Evolutionary conservation across 2,113 vertebrate genomes (phyloP).

Genomic region (Embiotoca jacksoni): DNA sequence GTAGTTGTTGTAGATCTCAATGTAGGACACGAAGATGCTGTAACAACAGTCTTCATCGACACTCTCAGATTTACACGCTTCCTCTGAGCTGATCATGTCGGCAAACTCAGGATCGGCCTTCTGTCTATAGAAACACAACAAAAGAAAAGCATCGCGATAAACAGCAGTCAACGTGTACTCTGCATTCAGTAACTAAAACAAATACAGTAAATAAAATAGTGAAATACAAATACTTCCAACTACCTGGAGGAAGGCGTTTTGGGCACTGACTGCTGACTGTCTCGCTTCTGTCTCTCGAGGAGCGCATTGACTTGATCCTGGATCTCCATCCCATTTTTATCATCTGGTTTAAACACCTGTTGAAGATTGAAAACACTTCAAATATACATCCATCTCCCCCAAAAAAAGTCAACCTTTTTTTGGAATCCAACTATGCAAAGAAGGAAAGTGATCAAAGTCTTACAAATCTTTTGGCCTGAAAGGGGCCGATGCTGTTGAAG

Average conservation of each 20-base stretch:
- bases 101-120: conserved; percentile 93
- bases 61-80: conserved; percentile 87
- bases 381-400: background rate
- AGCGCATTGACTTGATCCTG: conserved; percentile 94
- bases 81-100: conserved; percentile 91
- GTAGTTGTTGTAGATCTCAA: conserved; percentile 99
- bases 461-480: conserved; percentile 97
- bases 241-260: conserved; percentile 91
- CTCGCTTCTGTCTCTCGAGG: conserved; percentile 93
- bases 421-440: background rate
- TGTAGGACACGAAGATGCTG: conserved; percentile 95
- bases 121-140: conserved; percentile 77
- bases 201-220: background rate
- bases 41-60: conserved; percentile 97
- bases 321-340: conserved; percentile 96
- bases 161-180: too few relatives aligned
- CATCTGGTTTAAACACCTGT: conserved; percentile 96
- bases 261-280: conserved; percentile 82
- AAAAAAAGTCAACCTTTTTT: too few relatives aligned
- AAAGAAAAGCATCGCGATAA: background rate
- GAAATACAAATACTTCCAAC: background rate
- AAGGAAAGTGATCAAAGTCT: conserved; percentile 31
- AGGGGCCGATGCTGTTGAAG: conserved; percentile 93
- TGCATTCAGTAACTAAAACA: background rate
- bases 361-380: background rate